Conservation (phyloP, 2,113 vertebrate species). For the Thomomys bottae region DNA sequence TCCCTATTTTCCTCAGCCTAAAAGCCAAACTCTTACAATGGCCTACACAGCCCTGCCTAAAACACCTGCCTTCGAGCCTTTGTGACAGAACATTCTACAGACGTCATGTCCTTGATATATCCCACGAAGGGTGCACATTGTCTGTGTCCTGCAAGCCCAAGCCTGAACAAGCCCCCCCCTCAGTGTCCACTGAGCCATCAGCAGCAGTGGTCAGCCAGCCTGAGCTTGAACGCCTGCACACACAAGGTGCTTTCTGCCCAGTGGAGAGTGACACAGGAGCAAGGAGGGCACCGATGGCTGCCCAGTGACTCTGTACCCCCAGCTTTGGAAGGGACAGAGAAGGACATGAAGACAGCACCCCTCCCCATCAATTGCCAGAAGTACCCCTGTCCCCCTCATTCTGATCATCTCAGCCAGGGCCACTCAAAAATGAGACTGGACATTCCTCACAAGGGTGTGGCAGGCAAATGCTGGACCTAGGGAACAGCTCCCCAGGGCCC, state of each 20-base stretch:
- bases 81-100: too few species aligned
- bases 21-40: background rate
- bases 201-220: background rate
- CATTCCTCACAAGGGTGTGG: slow-evolving; percentile 63
- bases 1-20: background rate
- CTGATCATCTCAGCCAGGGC: background rate
- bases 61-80: background rate
- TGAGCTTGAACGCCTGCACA: background rate
- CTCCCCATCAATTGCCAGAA: background rate
- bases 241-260: background rate
- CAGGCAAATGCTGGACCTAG: background rate
- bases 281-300: background rate
- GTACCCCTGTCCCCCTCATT: background rate
- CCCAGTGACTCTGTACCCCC: background rate
- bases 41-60: background rate
- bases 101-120: background rate
- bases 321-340: background rate
- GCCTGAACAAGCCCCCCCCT: too few species aligned
- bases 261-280: background rate
- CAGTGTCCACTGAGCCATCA: too few species aligned
- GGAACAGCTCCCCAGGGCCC: slow-evolving; percentile 64
- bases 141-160: background rate
- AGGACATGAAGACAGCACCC: background rate
- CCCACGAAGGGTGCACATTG: background rate
- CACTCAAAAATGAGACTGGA: slow-evolving; percentile 31